Percentiles rank a stretch among this genome's conserved stretches.
Conservation (phyloP, 2,113 vertebrate species). For the Potamarius usumacintae region DNA sequence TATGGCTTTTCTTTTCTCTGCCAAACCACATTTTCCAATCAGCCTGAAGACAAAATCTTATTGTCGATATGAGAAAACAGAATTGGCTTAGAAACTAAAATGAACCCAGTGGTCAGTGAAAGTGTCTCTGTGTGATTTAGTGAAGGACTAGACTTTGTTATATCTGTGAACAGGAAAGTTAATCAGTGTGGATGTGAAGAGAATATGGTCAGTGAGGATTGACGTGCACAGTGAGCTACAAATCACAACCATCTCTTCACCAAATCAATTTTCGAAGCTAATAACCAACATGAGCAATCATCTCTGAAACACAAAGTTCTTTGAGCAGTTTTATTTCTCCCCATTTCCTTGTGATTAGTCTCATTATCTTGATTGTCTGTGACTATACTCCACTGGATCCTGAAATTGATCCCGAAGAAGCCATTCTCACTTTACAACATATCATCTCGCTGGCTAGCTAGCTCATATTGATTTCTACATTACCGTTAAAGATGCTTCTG, state of each 20-base stretch:
- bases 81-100: neutral
- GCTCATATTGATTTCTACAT: too few species aligned
- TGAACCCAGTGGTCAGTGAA: slow-evolving; percentile 11
- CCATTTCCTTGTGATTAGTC: neutral
- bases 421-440: too few species aligned
- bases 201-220: neutral
- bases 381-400: neutral
- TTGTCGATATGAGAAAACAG: slow-evolving; percentile 25
- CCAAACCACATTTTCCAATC: slow-evolving; percentile 35
- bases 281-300: neutral
- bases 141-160: neutral
- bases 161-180: neutral
- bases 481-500: too few species aligned
- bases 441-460: too few species aligned
- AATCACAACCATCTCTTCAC: neutral
- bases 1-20: slow-evolving; percentile 2
- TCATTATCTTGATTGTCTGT: neutral
- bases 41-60: slow-evolving; percentile 23
- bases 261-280: neutral
- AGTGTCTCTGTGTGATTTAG: slow-evolving; percentile 7
- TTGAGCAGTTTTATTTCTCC: neutral
- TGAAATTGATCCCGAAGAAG: too few species aligned
- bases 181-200: neutral
- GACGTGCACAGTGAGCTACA: neutral
- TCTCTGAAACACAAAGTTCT: neutral